phyloP scores from a whole-genome alignment of 1,140 invertebrate genomes.

The Akabosia matsudoensis region DNA sequence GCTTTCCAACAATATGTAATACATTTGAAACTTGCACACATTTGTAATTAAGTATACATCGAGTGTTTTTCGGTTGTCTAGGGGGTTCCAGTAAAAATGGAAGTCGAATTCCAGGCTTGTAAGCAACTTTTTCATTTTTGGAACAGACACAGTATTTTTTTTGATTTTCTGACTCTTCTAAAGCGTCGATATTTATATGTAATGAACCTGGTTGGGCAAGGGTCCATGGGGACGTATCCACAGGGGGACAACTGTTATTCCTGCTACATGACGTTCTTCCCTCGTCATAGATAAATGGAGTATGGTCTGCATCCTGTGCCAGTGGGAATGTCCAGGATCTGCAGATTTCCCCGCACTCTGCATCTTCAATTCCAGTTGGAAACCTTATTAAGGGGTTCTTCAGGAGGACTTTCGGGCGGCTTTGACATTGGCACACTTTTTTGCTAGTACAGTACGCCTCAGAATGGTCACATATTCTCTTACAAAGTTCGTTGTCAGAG shows the following conservation, averaged over 20 bases:
- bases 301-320: background rate
- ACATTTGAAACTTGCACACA: background rate
- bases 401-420: background rate
- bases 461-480: background rate
- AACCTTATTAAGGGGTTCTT: background rate
- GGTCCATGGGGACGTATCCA: slow-evolving; percentile 3
- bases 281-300: slow-evolving; percentile 13
- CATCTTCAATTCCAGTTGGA: slow-evolving; percentile 10
- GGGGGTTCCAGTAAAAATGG: background rate
- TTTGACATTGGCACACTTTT: slow-evolving; percentile 16
- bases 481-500: slow-evolving; percentile 12
- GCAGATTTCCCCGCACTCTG: slow-evolving; percentile 29
- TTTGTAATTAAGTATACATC: background rate
- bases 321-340: slow-evolving; percentile 28
- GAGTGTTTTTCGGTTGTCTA: background rate
- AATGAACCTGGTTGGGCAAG: background rate
- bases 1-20: background rate
- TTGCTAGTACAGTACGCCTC: slow-evolving; percentile 26
- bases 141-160: slow-evolving; percentile 7
- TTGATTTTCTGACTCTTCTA: background rate
- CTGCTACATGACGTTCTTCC: background rate
- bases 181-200: background rate
- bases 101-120: slow-evolving; percentile 12
- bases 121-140: background rate
- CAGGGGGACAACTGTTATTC: background rate